Conservation (phyloP, 2,113 vertebrate species). For the Elaphurus davidianus region DNA sequence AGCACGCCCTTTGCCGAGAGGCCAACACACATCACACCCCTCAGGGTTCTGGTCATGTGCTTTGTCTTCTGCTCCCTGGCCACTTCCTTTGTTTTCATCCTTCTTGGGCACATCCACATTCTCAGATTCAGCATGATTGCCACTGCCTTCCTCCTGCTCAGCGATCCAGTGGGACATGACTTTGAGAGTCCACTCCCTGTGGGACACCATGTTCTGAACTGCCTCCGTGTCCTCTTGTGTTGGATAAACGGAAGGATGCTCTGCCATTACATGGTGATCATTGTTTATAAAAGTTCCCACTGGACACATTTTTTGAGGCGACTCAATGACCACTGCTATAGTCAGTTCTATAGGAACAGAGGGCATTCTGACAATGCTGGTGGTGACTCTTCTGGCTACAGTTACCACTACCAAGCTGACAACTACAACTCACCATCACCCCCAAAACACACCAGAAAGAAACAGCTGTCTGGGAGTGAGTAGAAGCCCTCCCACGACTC, state of each 20-base stretch:
- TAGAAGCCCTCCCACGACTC: slow-evolving; percentile 82
- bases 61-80: slow-evolving; percentile 90
- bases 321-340: slow-evolving; percentile 73
- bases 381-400: slow-evolving; percentile 82
- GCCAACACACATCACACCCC: slow-evolving; percentile 96
- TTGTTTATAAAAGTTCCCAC: slow-evolving; percentile 97
- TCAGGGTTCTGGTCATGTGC: slow-evolving; percentile 89
- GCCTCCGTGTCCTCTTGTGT: slow-evolving; percentile 96
- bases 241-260: slow-evolving; percentile 95
- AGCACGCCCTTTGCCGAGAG: slow-evolving; percentile 96
- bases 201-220: slow-evolving; percentile 98
- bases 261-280: slow-evolving; percentile 97
- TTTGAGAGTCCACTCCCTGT: slow-evolving; percentile 95
- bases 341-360: slow-evolving; percentile 84
- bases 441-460: slow-evolving; percentile 85
- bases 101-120: slow-evolving; percentile 73
- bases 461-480: slow-evolving; percentile 85
- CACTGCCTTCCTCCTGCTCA: slow-evolving; percentile 89
- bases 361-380: slow-evolving; percentile 88
- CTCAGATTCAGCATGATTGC: slow-evolving; percentile 79
- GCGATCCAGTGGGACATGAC: slow-evolving; percentile 97
- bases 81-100: slow-evolving; percentile 89
- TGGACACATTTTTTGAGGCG: slow-evolving; percentile 70
- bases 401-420: slow-evolving; percentile 90
- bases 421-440: slow-evolving; percentile 80